These are phyloP conservation scores for Gnathonemus echidnorhynchus DNA, from an alignment of 2,113 vertebrate species.

Conservation along the genomic window DNA sequence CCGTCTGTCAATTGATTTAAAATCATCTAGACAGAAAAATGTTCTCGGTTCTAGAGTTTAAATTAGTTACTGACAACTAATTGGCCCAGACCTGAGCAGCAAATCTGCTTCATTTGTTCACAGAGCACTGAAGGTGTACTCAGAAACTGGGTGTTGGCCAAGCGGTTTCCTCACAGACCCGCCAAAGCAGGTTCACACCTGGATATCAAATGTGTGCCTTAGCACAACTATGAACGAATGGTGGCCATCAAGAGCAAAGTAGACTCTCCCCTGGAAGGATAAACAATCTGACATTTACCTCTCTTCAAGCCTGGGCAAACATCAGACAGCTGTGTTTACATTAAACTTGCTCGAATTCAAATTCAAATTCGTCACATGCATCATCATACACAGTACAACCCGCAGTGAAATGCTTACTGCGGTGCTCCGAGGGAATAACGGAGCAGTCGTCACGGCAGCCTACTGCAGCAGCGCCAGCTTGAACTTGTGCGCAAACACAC, in stretches of 20 bases:
- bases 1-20: background rate
- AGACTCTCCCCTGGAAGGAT: background rate
- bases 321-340: background rate
- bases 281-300: background rate
- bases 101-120: background rate
- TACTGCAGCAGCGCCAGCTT: too few species aligned
- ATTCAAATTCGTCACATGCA: too few species aligned
- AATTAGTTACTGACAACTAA: background rate
- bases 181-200: background rate
- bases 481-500: too few species aligned
- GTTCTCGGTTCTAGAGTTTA: background rate
- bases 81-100: background rate
- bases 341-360: background rate
- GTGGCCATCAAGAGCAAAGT: background rate
- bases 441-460: too few species aligned
- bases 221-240: background rate
- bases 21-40: background rate
- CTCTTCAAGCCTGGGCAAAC: background rate
- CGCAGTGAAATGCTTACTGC: too few species aligned
- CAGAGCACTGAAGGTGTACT: background rate
- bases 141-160: background rate
- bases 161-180: background rate
- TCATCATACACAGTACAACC: too few species aligned
- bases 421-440: too few species aligned
- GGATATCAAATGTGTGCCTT: background rate